Evolutionary conservation across 2,888 invertebrate genomes (phyloP).

Genomic region (Fissipunctia ypsillon): DNA sequence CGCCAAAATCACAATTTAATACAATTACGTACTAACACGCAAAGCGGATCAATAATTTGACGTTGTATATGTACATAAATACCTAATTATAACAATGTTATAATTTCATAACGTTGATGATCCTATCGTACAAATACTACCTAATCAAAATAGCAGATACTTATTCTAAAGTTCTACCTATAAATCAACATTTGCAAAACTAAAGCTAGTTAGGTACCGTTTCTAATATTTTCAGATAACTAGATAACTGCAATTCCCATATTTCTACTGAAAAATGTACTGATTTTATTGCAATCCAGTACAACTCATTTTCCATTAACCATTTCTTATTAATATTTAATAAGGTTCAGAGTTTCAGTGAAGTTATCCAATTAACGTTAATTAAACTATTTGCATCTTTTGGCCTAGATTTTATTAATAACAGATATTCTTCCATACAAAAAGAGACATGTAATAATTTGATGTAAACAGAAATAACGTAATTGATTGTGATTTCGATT

Average conservation of each 20-base stretch:
- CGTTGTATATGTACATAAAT: not conserved
- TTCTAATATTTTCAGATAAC: not conserved
- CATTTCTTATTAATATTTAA: constrained; percentile 23
- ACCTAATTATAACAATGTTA: not conserved
- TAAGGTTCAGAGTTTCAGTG: not conserved
- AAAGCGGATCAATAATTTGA: not conserved
- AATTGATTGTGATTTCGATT: not conserved
- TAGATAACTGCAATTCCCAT: constrained; percentile 1
- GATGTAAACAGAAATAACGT: not conserved
- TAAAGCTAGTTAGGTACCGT: not conserved
- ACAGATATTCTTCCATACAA: too few species aligned
- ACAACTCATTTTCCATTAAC: constrained; percentile 36
- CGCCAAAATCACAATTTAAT: too few species aligned
- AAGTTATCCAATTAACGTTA: constrained; percentile 6
- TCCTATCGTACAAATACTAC: not conserved
- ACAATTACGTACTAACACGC: not conserved
- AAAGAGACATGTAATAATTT: not conserved
- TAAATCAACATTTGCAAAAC: not conserved
- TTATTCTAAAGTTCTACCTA: not conserved
- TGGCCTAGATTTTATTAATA: not conserved
- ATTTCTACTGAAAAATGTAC: constrained; percentile 15
- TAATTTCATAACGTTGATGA: not conserved
- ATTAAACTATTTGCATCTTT: not conserved
- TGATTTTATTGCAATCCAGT: constrained; percentile 13
- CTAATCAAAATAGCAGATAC: not conserved